Evolutionary conservation across 1,140 invertebrate genomes (phyloP), one percentile per base, ranked within the genome.

Genomic region (Leucophenga varia): DNA sequence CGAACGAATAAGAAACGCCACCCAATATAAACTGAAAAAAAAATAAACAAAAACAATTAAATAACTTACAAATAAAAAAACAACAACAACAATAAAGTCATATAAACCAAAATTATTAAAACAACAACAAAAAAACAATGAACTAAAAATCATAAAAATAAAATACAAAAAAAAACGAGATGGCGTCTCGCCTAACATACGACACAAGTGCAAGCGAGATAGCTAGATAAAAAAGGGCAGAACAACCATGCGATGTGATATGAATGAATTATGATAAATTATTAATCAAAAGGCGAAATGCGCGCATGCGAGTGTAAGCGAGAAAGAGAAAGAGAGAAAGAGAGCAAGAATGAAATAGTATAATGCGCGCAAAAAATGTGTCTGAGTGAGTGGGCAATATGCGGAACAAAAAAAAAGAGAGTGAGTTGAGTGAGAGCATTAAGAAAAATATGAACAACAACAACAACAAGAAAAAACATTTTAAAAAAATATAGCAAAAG

Each of bases 231-330:
- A 51, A 55, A 58, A 67, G 63, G 61, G 61, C 61, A 37, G 47
- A 19, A 40, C 30, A 53, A 53, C 56, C 49, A 56, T 53, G 43
- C 52, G 55, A 52, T 49, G 38, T 49, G 61, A 51, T 56, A 55
- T 63, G 59, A 61, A 72, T 72, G 70, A 72, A 72, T 72, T 72
- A 72, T 72, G 69, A 72, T 72, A 69, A 72, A 72, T 72, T 72
- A 72, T 72, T 72, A 72, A 70, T 60, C 52, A 41, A 35, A 21
- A 22, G 37, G 30, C 13, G 20, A 13, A 20, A 6, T 6, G 10
- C 3, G 31, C 13, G 25, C 36, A 47, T 43, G 40, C 39, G 36
- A 54, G 56, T 54, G 52, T 37, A 39, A 47, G 43, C 28, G 46
- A 44, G 54, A 31, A n/a, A n/a, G 18, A 18, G 31, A 32, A 30